Evolutionary conservation across 2,797 vertebrate species (phyloP).

Genomic region (Macropus fuliginosus): DNA sequence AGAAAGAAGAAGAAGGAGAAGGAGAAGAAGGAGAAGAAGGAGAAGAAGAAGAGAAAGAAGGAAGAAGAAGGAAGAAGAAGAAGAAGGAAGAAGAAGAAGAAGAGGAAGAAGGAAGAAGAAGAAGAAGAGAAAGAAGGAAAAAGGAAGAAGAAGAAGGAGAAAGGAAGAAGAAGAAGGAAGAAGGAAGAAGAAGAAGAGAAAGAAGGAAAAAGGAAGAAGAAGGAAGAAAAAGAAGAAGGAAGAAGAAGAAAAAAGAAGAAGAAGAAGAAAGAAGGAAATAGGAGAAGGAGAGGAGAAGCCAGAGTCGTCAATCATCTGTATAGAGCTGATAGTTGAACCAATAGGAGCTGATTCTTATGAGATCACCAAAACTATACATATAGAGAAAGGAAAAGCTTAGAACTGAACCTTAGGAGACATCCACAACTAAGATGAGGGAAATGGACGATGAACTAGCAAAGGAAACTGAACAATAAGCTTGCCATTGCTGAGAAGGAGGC

Average conservation of each 20-base stretch:
- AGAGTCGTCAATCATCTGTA: not conserved
- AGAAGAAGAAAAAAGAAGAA: too few species aligned
- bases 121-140: too few species aligned
- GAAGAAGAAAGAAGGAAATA: too few species aligned
- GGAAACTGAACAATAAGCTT: not conserved
- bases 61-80: not conserved
- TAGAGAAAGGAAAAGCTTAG: not conserved
- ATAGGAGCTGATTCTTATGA: not conserved
- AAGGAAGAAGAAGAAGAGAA: rapidly evolving
- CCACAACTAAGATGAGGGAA: not conserved
- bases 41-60: not conserved
- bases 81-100: not conserved
- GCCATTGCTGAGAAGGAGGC: not conserved
- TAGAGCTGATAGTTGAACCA: not conserved
- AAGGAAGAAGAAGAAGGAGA: too few species aligned
- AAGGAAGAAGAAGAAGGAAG: not conserved
- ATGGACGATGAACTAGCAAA: not conserved
- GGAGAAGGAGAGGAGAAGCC: not conserved
- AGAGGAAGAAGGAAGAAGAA: too few species aligned
- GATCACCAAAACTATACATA: not conserved
- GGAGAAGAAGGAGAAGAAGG: too few species aligned
- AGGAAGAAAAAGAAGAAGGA: not conserved
- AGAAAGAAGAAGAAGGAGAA: too few species aligned
- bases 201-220: rapidly evolving
- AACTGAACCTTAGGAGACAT: not conserved